A percentile compares a stretch with the other conserved stretches of the same genome.
Evolutionary conservation across 2,113 vertebrate genomes (phyloP).

Genomic region (Rhea pennata): DNA sequence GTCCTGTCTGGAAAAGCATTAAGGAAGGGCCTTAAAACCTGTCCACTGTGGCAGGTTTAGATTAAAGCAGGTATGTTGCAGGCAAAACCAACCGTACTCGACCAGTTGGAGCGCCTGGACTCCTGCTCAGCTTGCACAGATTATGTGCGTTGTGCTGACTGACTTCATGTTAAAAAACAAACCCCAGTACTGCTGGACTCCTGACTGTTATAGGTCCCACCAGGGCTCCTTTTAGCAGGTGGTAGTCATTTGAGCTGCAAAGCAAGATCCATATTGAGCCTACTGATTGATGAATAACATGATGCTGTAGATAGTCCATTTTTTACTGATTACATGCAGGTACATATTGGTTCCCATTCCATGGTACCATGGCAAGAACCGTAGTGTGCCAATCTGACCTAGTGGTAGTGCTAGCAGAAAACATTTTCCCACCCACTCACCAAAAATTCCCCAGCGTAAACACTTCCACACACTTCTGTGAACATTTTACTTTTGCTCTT

Average conservation of each 20-base stretch:
- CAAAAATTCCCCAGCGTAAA: not conserved
- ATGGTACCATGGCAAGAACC: rapidly evolving
- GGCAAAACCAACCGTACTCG: not conserved
- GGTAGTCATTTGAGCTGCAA: not conserved
- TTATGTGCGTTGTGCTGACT: not conserved
- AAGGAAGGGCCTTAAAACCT: conserved; percentile 26
- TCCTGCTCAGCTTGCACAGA: not conserved
- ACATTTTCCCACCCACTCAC: not conserved
- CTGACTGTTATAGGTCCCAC: not conserved
- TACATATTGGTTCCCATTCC: not conserved
- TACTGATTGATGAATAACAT: not conserved
- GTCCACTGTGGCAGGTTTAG: conserved; percentile 26
- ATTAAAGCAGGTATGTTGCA: conserved; percentile 40
- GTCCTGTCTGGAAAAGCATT: conserved; percentile 41
- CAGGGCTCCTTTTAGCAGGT: not conserved
- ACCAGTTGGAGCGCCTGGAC: rapidly evolving
- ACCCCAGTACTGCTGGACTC: not conserved
- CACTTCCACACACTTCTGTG: not conserved
- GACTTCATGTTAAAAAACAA: not conserved
- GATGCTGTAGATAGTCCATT: not conserved
- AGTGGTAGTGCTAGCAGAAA: rapidly evolving
- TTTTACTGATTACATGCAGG: not conserved
- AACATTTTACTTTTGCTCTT: conserved; percentile 47
- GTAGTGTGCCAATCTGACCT: not conserved
- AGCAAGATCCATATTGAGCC: not conserved